These are phyloP conservation scores for Hesperophylax magnus DNA, from an alignment of 1,140 invertebrate genomes.

Conservation along the genomic window DNA sequence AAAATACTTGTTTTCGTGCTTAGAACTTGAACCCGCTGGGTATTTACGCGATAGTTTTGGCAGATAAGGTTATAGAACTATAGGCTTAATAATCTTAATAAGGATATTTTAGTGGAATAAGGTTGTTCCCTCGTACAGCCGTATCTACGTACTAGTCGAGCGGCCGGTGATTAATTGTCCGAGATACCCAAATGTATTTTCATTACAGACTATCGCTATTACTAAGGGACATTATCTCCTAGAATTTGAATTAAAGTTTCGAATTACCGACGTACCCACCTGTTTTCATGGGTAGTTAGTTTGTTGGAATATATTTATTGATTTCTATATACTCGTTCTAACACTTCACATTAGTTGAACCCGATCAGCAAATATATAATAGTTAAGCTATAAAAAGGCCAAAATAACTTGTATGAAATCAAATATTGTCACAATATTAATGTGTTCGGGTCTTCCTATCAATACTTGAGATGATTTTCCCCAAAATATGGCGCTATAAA, in stretches of 20 bases:
- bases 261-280: background rate
- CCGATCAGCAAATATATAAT: too few species aligned
- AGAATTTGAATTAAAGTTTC: conserved; percentile 24
- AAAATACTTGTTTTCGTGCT: too few species aligned
- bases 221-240: conserved; percentile 4
- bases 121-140: conserved; percentile 17
- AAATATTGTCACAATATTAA: too few species aligned
- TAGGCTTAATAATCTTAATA: conserved; percentile 56
- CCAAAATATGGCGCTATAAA: too few species aligned
- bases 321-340: too few species aligned
- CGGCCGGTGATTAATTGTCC: conserved; percentile 51
- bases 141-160: conserved; percentile 41
- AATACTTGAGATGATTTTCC: too few species aligned
- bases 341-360: too few species aligned
- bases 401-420: too few species aligned
- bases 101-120: conserved; percentile 53
- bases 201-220: conserved; percentile 37
- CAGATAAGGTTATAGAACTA: conserved; percentile 20
- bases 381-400: too few species aligned
- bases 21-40: background rate
- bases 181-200: conserved; percentile 49
- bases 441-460: too few species aligned
- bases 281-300: background rate
- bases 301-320: too few species aligned
- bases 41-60: conserved; percentile 22